These are phyloP conservation scores for Raphicerus campestris DNA, from an alignment of 2,113 vertebrate species.

Conservation along the genomic window DNA sequence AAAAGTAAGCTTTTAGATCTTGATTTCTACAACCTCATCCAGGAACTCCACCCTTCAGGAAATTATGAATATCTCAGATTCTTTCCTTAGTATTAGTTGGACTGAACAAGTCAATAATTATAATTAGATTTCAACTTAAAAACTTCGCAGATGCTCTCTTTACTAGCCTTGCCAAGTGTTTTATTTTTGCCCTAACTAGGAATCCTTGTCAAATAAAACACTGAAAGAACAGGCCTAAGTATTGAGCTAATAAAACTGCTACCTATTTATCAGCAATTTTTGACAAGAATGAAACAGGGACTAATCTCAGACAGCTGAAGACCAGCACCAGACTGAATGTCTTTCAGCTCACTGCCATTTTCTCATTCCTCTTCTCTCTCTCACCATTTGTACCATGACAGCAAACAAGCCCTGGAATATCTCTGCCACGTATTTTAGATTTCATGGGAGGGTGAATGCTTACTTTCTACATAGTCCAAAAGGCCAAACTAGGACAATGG, in stretches of 20 bases:
- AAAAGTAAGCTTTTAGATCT: neutral
- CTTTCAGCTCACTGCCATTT: neutral
- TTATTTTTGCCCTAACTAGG: neutral
- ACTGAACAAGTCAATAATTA: neutral
- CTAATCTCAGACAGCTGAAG: neutral
- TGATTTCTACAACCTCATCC: neutral
- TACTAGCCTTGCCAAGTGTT: neutral
- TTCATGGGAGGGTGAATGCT: neutral
- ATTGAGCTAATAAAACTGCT: neutral
- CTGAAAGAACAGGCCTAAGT: neutral
- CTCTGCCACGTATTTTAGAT: neutral
- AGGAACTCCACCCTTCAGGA: neutral
- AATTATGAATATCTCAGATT: neutral
- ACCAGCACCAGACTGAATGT: neutral
- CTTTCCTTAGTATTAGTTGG: neutral
- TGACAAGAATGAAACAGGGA: neutral
- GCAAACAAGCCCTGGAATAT: neutral
- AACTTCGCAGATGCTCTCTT: neutral
- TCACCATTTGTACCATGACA: neutral
- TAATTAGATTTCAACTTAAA: conserved; percentile 2
- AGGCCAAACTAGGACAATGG: neutral
- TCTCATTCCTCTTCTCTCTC: neutral
- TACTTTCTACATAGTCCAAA: neutral
- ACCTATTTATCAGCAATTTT: neutral
- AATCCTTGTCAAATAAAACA: neutral